Evolutionary conservation across 2,888 invertebrate species (phyloP).

Genomic region (Gryllus longicercus): DNA sequence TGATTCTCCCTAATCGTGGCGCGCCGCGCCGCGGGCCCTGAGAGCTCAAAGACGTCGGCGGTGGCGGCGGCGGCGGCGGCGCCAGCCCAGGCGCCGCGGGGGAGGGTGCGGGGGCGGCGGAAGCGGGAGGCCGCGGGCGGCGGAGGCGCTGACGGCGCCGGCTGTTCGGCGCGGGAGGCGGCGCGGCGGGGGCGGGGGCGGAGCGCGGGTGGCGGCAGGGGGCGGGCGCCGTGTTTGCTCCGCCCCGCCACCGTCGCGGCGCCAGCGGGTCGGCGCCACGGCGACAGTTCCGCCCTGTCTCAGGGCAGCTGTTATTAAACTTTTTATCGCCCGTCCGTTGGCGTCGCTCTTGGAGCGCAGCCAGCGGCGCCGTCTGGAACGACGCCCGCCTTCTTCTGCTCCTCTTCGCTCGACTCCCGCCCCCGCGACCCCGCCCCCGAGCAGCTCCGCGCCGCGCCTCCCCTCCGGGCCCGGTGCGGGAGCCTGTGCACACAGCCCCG

Average conservation of each 20-base stretch:
- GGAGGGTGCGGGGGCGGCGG: not conserved
- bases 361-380: constrained; percentile 17
- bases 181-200: not conserved
- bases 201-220: not conserved
- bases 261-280: not conserved
- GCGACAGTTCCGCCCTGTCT: constrained; percentile 2
- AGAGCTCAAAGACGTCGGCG: no score
- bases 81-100: not conserved
- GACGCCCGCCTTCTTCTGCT: not conserved
- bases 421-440: not conserved
- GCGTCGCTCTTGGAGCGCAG: not conserved
- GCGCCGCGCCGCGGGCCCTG: no score
- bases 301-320: constrained; percentile 17
- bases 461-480: not conserved
- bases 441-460: not conserved
- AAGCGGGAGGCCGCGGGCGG: not conserved
- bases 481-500: not conserved
- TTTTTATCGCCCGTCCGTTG: not conserved
- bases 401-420: not conserved
- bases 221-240: not conserved
- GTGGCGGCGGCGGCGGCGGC: not conserved
- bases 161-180: not conserved
- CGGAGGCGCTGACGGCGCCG: not conserved
- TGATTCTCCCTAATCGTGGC: no score
- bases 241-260: not conserved